A percentile compares a stretch with the other conserved stretches of the same genome.
Conservation (phyloP, 2,888 invertebrate species). For the Eupithecia inturbata region DNA sequence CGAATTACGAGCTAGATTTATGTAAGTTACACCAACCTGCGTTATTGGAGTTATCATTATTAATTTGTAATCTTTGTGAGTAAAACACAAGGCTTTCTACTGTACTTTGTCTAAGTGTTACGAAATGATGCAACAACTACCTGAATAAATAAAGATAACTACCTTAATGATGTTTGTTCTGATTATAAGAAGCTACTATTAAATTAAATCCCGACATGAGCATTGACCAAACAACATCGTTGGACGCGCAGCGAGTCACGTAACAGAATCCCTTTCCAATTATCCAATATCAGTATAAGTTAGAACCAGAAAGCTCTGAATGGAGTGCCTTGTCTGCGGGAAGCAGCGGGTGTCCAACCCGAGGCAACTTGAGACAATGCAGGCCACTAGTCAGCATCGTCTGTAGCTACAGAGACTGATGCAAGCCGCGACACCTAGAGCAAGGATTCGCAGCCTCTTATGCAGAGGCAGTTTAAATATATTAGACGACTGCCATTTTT, state of each 20-base stretch:
- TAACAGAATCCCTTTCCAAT: constrained; percentile 1
- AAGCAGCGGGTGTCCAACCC: background rate
- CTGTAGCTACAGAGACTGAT: background rate
- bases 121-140: background rate
- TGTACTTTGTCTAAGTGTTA: background rate
- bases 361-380: constrained; percentile 2
- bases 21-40: too few species aligned
- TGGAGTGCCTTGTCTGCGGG: constrained; percentile 7
- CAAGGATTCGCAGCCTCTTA: background rate
- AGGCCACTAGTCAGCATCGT: background rate
- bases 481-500: background rate
- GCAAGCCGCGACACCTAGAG: background rate
- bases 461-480: background rate
- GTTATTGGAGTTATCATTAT: too few species aligned
- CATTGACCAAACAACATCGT: background rate
- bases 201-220: background rate
- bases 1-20: background rate
- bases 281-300: constrained; percentile 5
- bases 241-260: background rate
- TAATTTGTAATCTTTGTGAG: too few species aligned
- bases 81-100: background rate
- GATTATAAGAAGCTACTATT: background rate
- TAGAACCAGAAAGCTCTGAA: constrained; percentile 8
- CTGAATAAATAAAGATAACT: background rate
- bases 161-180: background rate